Evolutionary conservation across 37 sponge, comb jelly and placozoan genomes (phyloP).

Genomic region (Hormiphora californensis): DNA sequence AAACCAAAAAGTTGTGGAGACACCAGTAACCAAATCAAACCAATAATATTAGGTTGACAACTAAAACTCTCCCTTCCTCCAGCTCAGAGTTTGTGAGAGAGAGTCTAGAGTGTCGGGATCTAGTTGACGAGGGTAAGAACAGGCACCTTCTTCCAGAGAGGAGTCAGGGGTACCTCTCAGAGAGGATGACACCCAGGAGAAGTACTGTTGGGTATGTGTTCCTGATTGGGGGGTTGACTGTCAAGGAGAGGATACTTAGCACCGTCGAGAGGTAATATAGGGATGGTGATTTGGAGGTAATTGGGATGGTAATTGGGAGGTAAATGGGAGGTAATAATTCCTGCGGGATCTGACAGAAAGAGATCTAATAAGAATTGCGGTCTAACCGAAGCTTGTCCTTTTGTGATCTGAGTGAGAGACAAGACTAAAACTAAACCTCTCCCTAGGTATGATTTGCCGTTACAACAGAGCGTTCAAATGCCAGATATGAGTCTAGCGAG

Average conservation of each 20-base stretch:
- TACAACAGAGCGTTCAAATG: constrained; percentile 40
- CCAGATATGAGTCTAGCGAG: constrained; percentile 42
- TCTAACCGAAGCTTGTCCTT: too few species aligned
- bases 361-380: too few species aligned
- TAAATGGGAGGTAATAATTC: too few species aligned
- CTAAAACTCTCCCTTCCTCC: too few species aligned
- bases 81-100: not conserved
- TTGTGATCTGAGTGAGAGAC: too few species aligned
- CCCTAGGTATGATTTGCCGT: constrained; percentile 35
- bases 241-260: constrained; percentile 17
- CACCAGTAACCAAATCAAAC: too few species aligned
- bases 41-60: too few species aligned
- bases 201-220: constrained; percentile 45
- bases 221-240: not conserved
- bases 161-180: constrained; percentile 15
- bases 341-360: too few species aligned
- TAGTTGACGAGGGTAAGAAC: constrained; percentile 48
- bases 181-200: constrained; percentile 25
- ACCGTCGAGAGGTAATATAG: constrained; percentile 14
- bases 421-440: too few species aligned
- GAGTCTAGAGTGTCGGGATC: constrained; percentile 7
- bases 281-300: too few species aligned
- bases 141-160: constrained; percentile 32
- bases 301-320: too few species aligned
- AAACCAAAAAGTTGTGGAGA: too few species aligned